Percentiles rank a stretch among this genome's conserved stretches.
Evolutionary conservation across 2,113 vertebrate species (phyloP).

Genomic region (Lepidothrix coronata): DNA sequence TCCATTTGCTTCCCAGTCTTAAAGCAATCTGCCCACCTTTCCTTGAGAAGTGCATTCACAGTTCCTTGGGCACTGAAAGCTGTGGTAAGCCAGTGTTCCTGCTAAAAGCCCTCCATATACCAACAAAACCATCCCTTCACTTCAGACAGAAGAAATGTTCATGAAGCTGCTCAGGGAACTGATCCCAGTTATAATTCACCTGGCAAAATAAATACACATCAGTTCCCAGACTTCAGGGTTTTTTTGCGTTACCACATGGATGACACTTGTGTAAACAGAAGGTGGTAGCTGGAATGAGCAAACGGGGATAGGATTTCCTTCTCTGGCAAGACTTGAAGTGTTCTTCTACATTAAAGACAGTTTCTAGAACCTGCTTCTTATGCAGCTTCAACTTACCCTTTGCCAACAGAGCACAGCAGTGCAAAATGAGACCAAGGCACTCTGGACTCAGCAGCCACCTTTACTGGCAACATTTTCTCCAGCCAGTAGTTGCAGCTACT

Average conservation of each 20-base stretch:
- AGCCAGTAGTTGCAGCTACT: background rate
- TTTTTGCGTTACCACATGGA: background rate
- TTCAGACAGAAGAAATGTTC: background rate
- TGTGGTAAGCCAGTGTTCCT: background rate
- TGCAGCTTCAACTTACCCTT: background rate
- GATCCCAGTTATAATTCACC: background rate
- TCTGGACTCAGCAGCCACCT: background rate
- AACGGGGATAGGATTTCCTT: background rate
- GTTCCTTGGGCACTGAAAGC: background rate
- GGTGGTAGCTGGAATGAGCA: background rate
- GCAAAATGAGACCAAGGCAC: background rate
- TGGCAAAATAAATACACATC: background rate
- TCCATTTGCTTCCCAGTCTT: background rate
- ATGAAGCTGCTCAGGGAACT: background rate
- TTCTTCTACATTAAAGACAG: background rate
- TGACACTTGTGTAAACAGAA: background rate
- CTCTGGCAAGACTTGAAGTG: background rate
- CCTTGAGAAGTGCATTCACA: background rate
- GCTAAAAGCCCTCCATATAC: background rate
- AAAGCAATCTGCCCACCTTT: background rate
- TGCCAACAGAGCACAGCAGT: background rate
- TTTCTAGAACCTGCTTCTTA: background rate
- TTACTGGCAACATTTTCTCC: background rate
- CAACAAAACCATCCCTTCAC: background rate
- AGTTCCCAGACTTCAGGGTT: accelerated